Evolutionary conservation across 2,888 invertebrate species (phyloP).

Genomic region (Macaria liturata): DNA sequence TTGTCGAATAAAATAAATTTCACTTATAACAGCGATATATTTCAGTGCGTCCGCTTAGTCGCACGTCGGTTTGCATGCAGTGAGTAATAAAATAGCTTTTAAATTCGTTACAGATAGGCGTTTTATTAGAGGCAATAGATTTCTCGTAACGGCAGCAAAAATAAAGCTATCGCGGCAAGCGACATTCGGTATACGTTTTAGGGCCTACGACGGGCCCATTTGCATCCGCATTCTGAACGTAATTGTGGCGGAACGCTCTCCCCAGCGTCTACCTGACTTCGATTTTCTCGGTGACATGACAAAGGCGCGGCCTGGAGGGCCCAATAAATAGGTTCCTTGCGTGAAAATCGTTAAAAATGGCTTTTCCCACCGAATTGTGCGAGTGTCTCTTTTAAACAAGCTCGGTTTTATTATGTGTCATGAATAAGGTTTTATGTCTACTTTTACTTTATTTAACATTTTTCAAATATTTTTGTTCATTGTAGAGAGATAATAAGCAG

Average conservation of each 20-base stretch:
- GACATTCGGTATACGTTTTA: slow-evolving; percentile 69
- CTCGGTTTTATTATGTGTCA: not conserved
- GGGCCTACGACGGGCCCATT: slow-evolving; percentile 68
- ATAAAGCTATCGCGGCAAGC: slow-evolving; percentile 70
- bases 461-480: too few species aligned
- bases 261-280: slow-evolving; percentile 72
- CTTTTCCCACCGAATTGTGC: slow-evolving; percentile 39
- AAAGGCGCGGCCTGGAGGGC: slow-evolving; percentile 79
- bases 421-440: not conserved
- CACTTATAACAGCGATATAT: slow-evolving; percentile 26
- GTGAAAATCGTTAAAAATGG: slow-evolving; percentile 76
- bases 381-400: slow-evolving; percentile 31
- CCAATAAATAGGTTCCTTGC: slow-evolving; percentile 74
- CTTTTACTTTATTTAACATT: too few species aligned
- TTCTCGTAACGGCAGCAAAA: slow-evolving; percentile 73
- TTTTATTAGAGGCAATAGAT: slow-evolving; percentile 78
- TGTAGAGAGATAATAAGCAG: too few species aligned
- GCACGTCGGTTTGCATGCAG: slow-evolving; percentile 51
- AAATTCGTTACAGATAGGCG: slow-evolving; percentile 72
- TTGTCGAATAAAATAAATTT: too few species aligned
- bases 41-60: slow-evolving; percentile 44
- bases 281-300: slow-evolving; percentile 77
- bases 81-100: slow-evolving; percentile 65
- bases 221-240: slow-evolving; percentile 77
- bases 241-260: slow-evolving; percentile 72